These are phyloP conservation scores for Orchesella flavescens DNA, from an alignment of 2,888 invertebrate genomes.

Conservation along the genomic window DNA sequence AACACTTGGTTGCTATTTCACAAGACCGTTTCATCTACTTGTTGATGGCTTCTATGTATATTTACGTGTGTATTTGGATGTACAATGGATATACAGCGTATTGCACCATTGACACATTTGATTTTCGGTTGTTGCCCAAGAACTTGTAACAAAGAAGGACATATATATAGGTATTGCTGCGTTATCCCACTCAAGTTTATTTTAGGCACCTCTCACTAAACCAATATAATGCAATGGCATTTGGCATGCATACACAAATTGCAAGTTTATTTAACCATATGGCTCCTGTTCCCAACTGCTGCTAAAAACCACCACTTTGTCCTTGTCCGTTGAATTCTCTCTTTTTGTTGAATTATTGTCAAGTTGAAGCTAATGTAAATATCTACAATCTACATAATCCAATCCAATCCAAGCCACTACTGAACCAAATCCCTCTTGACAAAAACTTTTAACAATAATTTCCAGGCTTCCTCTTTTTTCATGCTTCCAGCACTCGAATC, in stretches of 20 bases:
- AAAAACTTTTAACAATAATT: constrained; percentile 3
- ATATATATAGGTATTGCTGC: neutral
- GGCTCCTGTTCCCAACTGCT: neutral
- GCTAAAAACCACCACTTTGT: too few relatives aligned
- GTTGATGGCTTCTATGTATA: too few relatives aligned
- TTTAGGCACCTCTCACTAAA: constrained; percentile 8
- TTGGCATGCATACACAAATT: neutral
- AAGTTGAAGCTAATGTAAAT: neutral
- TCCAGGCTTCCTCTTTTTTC: constrained; percentile 2
- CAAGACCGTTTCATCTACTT: too few relatives aligned
- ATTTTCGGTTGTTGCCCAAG: neutral
- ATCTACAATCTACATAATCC: neutral
- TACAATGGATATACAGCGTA: too few relatives aligned
- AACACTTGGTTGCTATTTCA: too few relatives aligned
- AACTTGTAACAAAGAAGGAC: neutral
- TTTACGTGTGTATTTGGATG: too few relatives aligned
- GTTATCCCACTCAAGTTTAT: constrained; percentile 6
- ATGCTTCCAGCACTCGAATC: neutral
- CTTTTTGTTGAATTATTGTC: constrained; percentile 8
- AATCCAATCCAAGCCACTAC: neutral
- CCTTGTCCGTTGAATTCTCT: neutral
- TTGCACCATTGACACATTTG: neutral
- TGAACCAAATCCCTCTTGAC: constrained; percentile 3
- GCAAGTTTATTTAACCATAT: constrained; percentile 28
- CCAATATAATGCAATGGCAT: too few relatives aligned